phyloP scores from a whole-genome alignment of 2,113 vertebrate species.

The Vulpes lagopus region DNA sequence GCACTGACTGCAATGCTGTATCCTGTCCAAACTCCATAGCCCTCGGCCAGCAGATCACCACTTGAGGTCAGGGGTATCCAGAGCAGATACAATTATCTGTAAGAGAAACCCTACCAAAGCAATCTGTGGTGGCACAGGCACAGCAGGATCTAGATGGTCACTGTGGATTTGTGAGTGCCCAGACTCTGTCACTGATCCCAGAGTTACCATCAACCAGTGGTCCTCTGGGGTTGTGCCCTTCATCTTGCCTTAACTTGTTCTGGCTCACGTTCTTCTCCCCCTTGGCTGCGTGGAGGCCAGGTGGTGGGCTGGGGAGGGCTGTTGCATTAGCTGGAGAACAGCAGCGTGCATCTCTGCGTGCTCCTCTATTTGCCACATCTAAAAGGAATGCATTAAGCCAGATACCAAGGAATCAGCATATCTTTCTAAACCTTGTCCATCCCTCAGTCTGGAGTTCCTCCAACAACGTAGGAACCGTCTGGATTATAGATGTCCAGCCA shows the following conservation, averaged over 20 bases:
- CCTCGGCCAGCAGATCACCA: neutral
- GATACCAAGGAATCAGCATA: neutral
- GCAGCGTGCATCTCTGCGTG: neutral
- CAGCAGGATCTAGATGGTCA: neutral
- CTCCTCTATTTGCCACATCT: neutral
- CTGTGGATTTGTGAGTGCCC: neutral
- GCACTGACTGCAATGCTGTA: fast-evolving
- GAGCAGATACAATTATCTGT: neutral
- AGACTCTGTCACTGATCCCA: neutral
- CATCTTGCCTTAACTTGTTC: neutral
- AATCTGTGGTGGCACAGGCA: neutral
- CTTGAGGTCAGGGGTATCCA: neutral
- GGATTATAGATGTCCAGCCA: neutral
- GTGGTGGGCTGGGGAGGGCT: fast-evolving
- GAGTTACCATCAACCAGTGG: neutral
- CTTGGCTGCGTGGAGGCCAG: neutral
- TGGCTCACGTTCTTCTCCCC: too few species aligned
- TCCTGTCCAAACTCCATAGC: neutral
- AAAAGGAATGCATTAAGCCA: neutral
- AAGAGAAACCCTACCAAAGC: neutral
- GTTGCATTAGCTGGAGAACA: neutral
- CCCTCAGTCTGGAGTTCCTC: neutral
- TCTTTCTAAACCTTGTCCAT: neutral
- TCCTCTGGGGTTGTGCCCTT: neutral
- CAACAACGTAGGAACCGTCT: neutral